phyloP scores from a whole-genome alignment of 2,797 vertebrate genomes.

The Periparus ater region DNA sequence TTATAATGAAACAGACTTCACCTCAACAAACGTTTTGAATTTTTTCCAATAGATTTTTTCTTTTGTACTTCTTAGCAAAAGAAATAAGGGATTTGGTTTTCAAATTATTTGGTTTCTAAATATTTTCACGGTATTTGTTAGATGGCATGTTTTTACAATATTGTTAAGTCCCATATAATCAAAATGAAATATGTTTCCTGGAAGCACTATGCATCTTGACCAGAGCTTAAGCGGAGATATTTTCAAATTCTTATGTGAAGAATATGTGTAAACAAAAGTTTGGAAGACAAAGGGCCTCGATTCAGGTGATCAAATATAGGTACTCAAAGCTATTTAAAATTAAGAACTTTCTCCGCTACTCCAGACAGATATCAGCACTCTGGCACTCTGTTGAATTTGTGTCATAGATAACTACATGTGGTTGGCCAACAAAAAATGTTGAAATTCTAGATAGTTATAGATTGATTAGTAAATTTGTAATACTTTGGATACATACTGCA shows the following conservation, averaged over 20 bases:
- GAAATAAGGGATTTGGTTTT: not conserved
- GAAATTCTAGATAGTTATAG: not conserved
- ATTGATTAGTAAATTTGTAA: not conserved
- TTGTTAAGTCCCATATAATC: not conserved
- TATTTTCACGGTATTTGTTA: not conserved
- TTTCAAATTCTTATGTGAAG: not conserved
- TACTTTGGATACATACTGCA: not conserved
- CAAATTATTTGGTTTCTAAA: not conserved
- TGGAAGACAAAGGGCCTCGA: not conserved
- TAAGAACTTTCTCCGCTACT: not conserved
- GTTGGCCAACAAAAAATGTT: not conserved
- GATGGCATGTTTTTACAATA: not conserved
- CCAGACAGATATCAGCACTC: not conserved
- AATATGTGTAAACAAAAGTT: not conserved
- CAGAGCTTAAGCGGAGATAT: not conserved
- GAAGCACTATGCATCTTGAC: not conserved
- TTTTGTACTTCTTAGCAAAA: not conserved
- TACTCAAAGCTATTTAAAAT: not conserved
- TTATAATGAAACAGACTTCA: not conserved
- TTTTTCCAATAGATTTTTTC: fast-evolving
- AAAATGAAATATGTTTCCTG: not conserved
- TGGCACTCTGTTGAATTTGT: not conserved
- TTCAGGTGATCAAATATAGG: not conserved
- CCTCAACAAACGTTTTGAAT: not conserved
- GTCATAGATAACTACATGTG: not conserved